Evolutionary conservation across 2,888 invertebrate genomes (phyloP), one percentile per base, ranked within the genome.

Genomic region (Drosophila tanythrix): DNA sequence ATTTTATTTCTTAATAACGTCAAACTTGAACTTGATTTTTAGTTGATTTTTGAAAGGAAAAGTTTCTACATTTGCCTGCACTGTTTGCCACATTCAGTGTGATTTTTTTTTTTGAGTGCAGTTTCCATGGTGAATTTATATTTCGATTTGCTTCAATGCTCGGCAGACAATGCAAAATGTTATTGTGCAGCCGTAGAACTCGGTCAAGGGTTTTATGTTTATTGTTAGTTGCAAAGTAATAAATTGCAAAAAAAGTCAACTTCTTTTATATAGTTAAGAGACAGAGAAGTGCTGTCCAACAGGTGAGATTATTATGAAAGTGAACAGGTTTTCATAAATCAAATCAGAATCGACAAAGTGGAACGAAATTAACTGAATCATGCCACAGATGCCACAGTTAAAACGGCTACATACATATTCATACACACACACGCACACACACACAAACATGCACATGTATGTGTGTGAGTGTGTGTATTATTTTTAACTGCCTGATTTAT

Each of bases 401-500:
- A 40, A 40, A 1, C 27, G 40, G 21, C n/a, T n/a, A 33, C 36
- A 27, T 33, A 40, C 18, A 29, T 18, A 29, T 55, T 13, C n/a
- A 31, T 27, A 15, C 13, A 2, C 33, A 35, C 21, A 15, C 13
- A 2, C 33, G n/a, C n/a, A n/a, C n/a, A 35, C 21, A 27, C 18
- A 25, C 31, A 2, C 10, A 29, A 8, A 25, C 43, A 25, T 29
- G 36, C n/a, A 29, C 29, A 27, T 43, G 0, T 10, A 27, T 48
- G 11, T 46, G 27, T 33, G 40, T 50, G 46, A 53, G n/a, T 53
- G 43, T 43, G 21, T 40, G 25, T 51, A 2, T 35, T 31, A 18
- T 59, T 31, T 71, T 46, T 70, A 50, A 58, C 55, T 53, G 61
- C 48, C 70, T 74, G 86, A 85, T 89, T 88, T 88, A 86, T 85